phyloP scores from a whole-genome alignment of 92 coral and sea anemone species.

The Epizoanthus illoricatus region DNA sequence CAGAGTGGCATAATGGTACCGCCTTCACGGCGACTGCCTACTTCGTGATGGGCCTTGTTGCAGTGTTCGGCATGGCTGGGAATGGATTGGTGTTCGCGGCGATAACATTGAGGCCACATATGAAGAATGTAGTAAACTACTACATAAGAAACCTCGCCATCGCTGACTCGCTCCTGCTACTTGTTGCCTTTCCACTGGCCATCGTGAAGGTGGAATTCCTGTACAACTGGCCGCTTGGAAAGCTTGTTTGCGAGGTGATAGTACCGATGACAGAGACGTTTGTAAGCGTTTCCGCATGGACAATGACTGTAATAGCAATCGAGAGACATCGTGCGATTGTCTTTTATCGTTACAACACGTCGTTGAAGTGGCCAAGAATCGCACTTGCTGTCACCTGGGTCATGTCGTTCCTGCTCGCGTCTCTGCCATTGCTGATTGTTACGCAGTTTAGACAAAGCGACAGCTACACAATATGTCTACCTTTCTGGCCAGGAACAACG shows the following conservation, averaged over 20 bases:
- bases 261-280: not conserved
- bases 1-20: not conserved
- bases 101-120: constrained; percentile 4
- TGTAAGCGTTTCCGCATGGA: constrained; percentile 19
- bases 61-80: constrained; percentile 1
- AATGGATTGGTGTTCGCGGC: constrained; percentile 6
- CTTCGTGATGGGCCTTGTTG: not conserved
- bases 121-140: constrained; percentile 18
- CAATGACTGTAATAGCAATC: constrained; percentile 5
- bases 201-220: constrained; percentile 14
- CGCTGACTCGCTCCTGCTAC: not conserved
- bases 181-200: not conserved
- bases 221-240: constrained; percentile 15
- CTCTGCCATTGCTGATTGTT: constrained; percentile 5
- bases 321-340: constrained; percentile 24
- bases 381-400: constrained; percentile 11
- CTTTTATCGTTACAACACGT: constrained; percentile 1
- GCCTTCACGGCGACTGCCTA: not conserved
- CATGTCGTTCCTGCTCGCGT: not conserved
- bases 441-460: not conserved
- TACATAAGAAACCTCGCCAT: constrained; percentile 22
- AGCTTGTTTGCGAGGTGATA: constrained; percentile 7
- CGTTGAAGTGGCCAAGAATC: constrained; percentile 11
- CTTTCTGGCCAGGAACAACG: not conserved
- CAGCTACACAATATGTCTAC: not conserved